Evolutionary conservation across 1,140 invertebrate species (phyloP).

Genomic region (Trachymyrmex septentrionalis): DNA sequence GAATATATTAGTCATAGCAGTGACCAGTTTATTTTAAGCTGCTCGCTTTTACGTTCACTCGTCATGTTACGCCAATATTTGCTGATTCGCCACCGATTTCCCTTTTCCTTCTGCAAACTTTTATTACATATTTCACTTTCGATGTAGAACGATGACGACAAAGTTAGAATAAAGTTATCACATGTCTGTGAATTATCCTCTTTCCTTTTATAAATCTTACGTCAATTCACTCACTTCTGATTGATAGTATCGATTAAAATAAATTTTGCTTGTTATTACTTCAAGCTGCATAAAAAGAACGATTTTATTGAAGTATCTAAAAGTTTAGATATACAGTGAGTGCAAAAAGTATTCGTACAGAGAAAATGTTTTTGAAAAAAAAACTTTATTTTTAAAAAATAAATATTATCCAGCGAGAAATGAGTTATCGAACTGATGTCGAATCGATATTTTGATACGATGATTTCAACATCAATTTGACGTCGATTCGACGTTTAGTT

Average conservation of each 20-base stretch:
- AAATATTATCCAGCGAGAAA: too few relatives aligned
- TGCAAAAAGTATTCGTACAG: too few relatives aligned
- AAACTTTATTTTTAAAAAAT: too few relatives aligned
- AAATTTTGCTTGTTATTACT: background rate
- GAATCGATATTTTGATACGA: too few relatives aligned
- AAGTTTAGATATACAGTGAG: too few relatives aligned
- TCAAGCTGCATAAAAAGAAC: too few relatives aligned
- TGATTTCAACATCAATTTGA: too few relatives aligned
- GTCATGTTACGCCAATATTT: slow-evolving; percentile 17
- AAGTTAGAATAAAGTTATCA: background rate
- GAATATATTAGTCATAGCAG: slow-evolving; percentile 42
- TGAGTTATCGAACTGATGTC: too few relatives aligned
- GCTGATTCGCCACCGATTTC: background rate
- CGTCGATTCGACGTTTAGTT: too few relatives aligned
- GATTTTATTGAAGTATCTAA: too few relatives aligned
- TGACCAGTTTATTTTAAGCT: slow-evolving; percentile 54
- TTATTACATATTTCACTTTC: background rate
- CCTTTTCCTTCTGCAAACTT: background rate
- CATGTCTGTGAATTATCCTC: background rate
- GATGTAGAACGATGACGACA: too few relatives aligned
- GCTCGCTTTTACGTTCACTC: background rate
- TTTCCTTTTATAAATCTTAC: background rate
- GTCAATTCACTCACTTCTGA: background rate
- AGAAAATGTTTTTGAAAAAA: too few relatives aligned
- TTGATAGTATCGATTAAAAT: background rate